Conservation (phyloP, 2,888 invertebrate species). For the Erynnis tages region DNA sequence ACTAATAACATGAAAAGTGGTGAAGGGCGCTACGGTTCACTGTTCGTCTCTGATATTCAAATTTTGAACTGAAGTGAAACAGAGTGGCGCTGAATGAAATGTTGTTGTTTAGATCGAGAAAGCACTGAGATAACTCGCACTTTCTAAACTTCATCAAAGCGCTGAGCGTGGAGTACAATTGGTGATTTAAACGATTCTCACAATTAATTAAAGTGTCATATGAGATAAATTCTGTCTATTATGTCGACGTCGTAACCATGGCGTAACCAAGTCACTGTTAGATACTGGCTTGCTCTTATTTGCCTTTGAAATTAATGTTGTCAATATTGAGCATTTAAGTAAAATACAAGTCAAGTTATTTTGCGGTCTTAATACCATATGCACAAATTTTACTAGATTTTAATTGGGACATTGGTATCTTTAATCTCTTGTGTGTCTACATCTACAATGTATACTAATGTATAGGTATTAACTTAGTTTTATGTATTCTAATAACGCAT, state of each 20-base stretch:
- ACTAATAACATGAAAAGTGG: constrained; percentile 19
- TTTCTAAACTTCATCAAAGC: constrained; percentile 37
- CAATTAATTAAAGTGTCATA: constrained; percentile 40
- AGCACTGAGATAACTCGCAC: constrained; percentile 40
- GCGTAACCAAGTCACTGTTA: constrained; percentile 6
- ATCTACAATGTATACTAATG: too few species aligned
- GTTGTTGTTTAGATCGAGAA: constrained; percentile 30
- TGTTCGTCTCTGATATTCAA: constrained; percentile 9
- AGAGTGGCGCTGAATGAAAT: not conserved
- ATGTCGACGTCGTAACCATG: constrained; percentile 16
- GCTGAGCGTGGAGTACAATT: constrained; percentile 24
- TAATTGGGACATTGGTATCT: too few species aligned
- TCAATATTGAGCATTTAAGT: too few species aligned
- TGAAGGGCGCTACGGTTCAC: constrained; percentile 26
- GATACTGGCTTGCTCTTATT: not conserved
- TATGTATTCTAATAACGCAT: too few species aligned
- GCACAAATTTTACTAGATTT: too few species aligned
- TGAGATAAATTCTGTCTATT: constrained; percentile 15
- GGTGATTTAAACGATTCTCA: constrained; percentile 40
- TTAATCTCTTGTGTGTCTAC: too few species aligned
- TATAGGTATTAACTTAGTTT: too few species aligned
- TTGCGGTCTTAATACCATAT: too few species aligned
- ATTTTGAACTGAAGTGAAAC: constrained; percentile 10
- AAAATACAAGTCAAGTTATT: too few species aligned
- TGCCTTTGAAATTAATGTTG: not conserved